Evolutionary conservation across 2,797 vertebrate genomes (phyloP).

Genomic region (Falco biarmicus): DNA sequence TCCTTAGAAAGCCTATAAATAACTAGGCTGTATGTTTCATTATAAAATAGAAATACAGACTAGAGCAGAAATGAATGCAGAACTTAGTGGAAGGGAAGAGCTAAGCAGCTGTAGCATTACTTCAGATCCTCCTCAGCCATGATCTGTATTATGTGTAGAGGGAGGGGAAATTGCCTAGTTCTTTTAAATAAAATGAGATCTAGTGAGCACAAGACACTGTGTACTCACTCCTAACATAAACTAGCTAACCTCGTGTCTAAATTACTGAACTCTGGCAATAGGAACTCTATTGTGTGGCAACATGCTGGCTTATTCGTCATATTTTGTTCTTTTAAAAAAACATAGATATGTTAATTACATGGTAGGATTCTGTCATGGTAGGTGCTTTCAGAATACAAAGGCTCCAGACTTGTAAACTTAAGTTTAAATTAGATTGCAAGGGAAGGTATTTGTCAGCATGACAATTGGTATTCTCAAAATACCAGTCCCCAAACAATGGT

Average conservation of each 20-base stretch:
- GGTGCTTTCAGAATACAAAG: background rate
- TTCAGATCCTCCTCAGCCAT: conserved; percentile 28
- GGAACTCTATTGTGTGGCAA: background rate
- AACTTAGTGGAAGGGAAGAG: conserved; percentile 32
- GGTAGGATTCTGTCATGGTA: background rate
- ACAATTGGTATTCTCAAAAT: background rate
- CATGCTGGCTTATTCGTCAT: background rate
- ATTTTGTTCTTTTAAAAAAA: background rate
- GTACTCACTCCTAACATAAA: background rate
- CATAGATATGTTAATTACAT: background rate
- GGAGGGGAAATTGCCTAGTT: conserved; percentile 2
- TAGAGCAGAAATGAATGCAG: conserved; percentile 59
- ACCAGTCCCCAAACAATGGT: background rate
- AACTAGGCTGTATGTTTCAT: conserved; percentile 76
- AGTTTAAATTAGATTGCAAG: background rate
- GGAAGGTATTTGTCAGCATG: background rate
- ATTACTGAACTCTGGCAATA: background rate
- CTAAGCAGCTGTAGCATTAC: conserved; percentile 40
- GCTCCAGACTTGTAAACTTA: background rate
- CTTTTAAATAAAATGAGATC: conserved; percentile 28
- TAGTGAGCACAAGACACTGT: background rate
- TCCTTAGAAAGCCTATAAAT: conserved; percentile 79
- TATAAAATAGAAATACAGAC: conserved; percentile 69
- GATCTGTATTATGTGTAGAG: conserved; percentile 37
- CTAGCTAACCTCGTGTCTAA: background rate